Conservation (phyloP, 2,797 vertebrate species). For the Graptemys geographica region DNA sequence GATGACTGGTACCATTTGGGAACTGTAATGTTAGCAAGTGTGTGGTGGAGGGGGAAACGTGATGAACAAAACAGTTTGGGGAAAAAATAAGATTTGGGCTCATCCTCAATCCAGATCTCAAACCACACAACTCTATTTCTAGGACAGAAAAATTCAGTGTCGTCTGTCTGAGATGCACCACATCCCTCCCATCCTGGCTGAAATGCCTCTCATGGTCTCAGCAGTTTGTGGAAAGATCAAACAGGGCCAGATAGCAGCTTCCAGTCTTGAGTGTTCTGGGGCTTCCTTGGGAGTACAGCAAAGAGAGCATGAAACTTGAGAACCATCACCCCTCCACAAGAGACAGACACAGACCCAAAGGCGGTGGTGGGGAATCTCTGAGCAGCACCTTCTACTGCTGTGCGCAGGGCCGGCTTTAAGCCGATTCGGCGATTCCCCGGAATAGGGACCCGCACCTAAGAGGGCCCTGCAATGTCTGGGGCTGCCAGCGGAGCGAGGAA, state of each 20-base stretch:
- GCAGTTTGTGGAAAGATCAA: too few relatives aligned
- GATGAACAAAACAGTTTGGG: not conserved
- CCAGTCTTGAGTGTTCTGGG: too few relatives aligned
- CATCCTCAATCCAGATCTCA: too few relatives aligned
- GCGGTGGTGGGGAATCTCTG: not conserved
- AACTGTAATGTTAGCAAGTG: not conserved
- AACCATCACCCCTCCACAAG: not conserved
- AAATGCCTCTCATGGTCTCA: not conserved
- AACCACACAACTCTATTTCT: not conserved
- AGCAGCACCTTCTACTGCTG: not conserved
- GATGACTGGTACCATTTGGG: accelerated
- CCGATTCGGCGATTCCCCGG: too few relatives aligned
- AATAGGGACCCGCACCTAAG: too few relatives aligned
- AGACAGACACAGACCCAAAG: not conserved
- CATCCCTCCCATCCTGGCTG: not conserved
- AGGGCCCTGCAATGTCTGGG: too few relatives aligned
- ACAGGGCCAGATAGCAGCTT: not conserved
- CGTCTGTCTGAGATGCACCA: not conserved
- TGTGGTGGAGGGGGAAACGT: accelerated
- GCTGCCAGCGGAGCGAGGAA: too few relatives aligned
- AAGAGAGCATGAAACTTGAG: not conserved
- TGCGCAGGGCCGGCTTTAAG: too few relatives aligned
- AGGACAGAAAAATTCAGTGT: not conserved
- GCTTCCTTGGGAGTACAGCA: not conserved
- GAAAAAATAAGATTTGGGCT: not conserved